These are phyloP conservation scores for Heliocidaris erythrogramma DNA, from an alignment of 35 echinoderm and acorn worm species.

Conservation along the genomic window DNA sequence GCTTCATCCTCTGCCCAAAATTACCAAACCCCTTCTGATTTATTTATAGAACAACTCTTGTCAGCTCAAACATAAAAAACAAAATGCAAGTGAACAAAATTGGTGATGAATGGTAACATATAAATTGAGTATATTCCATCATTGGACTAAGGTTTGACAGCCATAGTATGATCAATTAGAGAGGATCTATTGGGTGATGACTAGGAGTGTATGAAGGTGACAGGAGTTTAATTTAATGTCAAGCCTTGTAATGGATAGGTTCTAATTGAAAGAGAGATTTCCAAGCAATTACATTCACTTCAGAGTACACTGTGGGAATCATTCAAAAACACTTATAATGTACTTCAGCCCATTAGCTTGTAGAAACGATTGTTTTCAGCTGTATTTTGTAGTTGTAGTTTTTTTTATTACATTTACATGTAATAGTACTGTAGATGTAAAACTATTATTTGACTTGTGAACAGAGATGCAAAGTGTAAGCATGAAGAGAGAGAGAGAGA, in stretches of 20 bases:
- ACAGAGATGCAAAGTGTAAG: background rate
- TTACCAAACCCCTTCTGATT: too few relatives aligned
- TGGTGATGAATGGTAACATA: background rate
- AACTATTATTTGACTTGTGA: background rate
- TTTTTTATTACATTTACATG: background rate
- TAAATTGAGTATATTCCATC: background rate
- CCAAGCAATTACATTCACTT: background rate
- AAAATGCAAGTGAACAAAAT: background rate
- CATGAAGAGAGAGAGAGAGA: background rate
- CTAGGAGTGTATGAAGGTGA: background rate
- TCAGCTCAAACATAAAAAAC: background rate
- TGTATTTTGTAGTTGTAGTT: background rate
- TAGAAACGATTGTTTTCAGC: background rate
- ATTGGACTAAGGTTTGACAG: too few relatives aligned
- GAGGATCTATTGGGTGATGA: background rate
- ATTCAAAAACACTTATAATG: background rate
- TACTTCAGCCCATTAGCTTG: background rate
- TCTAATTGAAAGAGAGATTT: background rate
- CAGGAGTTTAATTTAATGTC: background rate
- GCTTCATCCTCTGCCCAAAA: too few relatives aligned
- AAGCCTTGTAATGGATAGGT: background rate
- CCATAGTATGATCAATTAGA: background rate
- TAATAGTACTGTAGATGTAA: background rate
- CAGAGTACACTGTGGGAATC: background rate
- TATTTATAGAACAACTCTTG: background rate